phyloP scores from a whole-genome alignment of 1,140 invertebrate genomes.

The Campoletis sonorensis region DNA sequence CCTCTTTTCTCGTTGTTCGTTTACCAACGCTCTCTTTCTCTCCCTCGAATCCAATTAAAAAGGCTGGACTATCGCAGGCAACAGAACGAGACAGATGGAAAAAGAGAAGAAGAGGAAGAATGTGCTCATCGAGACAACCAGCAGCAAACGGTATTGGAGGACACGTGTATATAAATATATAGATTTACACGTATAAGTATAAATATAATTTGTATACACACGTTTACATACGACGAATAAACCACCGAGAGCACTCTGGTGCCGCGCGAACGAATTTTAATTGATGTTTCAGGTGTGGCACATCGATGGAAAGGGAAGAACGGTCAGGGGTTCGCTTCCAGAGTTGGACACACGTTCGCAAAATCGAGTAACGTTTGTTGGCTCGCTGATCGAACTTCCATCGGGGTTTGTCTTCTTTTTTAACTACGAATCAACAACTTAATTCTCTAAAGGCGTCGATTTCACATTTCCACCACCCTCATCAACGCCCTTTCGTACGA shows the following conservation, averaged over 20 bases:
- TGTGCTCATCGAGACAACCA: constrained; percentile 5
- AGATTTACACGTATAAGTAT: not conserved
- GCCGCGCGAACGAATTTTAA: constrained; percentile 71
- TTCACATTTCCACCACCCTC: not conserved
- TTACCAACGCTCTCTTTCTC: constrained; percentile 44
- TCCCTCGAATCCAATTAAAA: constrained; percentile 75
- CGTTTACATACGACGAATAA: constrained; percentile 59
- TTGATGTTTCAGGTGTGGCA: constrained; percentile 71
- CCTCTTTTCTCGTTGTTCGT: not conserved
- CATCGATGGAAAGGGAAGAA: not conserved
- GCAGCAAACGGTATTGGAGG: constrained; percentile 10
- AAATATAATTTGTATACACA: not conserved
- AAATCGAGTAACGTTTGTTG: not conserved
- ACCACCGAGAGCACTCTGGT: constrained; percentile 61
- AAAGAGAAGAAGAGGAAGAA: not conserved
- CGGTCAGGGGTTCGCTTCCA: not conserved
- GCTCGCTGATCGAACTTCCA: not conserved
- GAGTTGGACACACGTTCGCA: not conserved
- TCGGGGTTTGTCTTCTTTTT: not conserved
- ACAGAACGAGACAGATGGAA: constrained; percentile 53
- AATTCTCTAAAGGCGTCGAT: not conserved
- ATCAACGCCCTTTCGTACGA: not conserved
- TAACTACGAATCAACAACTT: not conserved
- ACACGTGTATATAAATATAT: not conserved
- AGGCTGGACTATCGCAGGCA: constrained; percentile 71